A percentile compares a stretch with the other conserved stretches of the same genome.
Evolutionary conservation across 2,113 vertebrate species (phyloP).

Genomic region (Chrysemys picta): DNA sequence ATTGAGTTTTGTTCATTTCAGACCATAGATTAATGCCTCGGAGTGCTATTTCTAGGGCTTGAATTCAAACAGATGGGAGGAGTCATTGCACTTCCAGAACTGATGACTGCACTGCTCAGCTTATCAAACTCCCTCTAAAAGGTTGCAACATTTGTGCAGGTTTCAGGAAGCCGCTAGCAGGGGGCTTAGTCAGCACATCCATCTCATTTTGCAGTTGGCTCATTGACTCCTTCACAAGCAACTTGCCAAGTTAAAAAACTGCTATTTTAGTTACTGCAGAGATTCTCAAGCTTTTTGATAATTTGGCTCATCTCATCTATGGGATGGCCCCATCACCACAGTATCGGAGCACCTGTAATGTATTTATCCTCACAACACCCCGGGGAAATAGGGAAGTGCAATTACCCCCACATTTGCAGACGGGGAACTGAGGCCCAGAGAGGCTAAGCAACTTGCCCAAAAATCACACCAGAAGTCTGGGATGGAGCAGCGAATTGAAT

Average conservation of each 20-base stretch:
- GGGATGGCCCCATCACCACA: not conserved
- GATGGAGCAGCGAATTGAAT: fast-evolving
- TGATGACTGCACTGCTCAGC: not conserved
- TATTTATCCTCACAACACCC: not conserved
- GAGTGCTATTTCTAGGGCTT: not conserved
- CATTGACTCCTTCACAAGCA: not conserved
- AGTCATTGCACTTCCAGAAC: not conserved
- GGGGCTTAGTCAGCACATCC: not conserved
- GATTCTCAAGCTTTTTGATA: not conserved
- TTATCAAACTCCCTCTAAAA: not conserved
- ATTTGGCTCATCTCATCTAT: not conserved
- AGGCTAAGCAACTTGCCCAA: not conserved
- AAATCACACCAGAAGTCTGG: not conserved
- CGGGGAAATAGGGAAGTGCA: not conserved
- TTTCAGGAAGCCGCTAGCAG: not conserved
- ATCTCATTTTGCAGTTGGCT: not conserved
- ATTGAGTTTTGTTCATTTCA: fast-evolving
- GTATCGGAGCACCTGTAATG: not conserved
- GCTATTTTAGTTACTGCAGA: not conserved
- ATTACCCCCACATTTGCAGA: not conserved
- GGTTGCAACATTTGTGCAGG: not conserved
- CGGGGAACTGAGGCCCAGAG: not conserved
- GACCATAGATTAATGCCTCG: fast-evolving
- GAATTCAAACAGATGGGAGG: not conserved
- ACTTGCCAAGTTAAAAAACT: not conserved